Evolutionary conservation across 2,113 vertebrate species (phyloP).

Genomic region (Lasiurus cinereus): DNA sequence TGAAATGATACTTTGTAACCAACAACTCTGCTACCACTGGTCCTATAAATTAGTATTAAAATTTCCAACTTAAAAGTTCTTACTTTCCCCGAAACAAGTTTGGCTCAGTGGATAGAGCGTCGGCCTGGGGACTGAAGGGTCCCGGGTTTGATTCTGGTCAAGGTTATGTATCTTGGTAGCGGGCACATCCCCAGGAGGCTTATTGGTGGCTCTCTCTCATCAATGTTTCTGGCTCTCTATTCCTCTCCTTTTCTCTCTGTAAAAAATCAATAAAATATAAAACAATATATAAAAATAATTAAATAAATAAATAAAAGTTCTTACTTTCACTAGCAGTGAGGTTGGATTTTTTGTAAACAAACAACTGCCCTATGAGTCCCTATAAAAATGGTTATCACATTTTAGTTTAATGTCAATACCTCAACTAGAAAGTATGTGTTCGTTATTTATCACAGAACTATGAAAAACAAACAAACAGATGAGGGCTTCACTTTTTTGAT

Average conservation of each 20-base stretch:
- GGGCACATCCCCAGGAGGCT: too few species aligned
- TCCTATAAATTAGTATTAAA: background rate
- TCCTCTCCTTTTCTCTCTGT: too few species aligned
- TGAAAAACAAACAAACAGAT: background rate
- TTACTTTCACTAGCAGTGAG: background rate
- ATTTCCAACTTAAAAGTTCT: background rate
- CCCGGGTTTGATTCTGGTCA: too few species aligned
- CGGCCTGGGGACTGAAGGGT: too few species aligned
- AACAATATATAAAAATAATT: too few species aligned
- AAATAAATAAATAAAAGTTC: background rate
- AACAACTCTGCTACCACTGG: background rate
- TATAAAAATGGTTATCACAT: background rate
- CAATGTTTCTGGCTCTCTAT: too few species aligned
- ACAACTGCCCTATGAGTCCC: background rate
- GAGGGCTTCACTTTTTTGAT: background rate
- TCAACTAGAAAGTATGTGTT: background rate
- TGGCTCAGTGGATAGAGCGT: too few species aligned
- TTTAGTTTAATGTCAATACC: background rate
- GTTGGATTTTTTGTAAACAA: background rate
- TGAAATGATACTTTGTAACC: background rate
- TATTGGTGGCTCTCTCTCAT: too few species aligned
- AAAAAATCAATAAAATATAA: too few species aligned
- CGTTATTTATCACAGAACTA: background rate
- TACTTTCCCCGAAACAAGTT: too few species aligned
- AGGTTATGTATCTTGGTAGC: too few species aligned